Evolutionary conservation across 2,797 vertebrate species (phyloP), one percentile per base, ranked within the genome.

Genomic region (Microctenopoma stevenorrisi): DNA sequence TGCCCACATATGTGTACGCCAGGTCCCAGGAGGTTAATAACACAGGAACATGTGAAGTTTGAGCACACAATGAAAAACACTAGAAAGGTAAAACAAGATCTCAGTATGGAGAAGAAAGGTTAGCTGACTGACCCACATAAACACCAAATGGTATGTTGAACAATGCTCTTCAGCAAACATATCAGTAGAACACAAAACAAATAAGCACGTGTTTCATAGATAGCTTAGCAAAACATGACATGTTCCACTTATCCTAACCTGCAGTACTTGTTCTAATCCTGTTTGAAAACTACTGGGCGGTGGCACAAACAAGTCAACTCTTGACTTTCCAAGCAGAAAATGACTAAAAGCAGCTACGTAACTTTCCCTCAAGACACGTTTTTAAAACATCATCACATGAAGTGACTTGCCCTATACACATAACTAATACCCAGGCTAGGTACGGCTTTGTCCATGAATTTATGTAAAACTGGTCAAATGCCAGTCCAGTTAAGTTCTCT

Each of bases 151-250:
- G 5, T 6, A 26, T 67, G 52, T 67, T 50, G 18, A 58, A 72
- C 40, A 73, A 62, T 43, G 55, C n/a, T 35, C 59, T 58, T 26
- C 63, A 44, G 76, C 40, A 66, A 76, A 83, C 79, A 28, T 12
- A 22, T 14, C 22, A 49, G 56, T 67, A 47, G 83, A 74, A 87
- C 85, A n/a, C 56, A 86, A 84, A 89, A 22, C 22, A 22, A 77
- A 68, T 13, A 15, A 64, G 43, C 83, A 85, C 74, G 26, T 80
- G 84, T 35, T 25, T 16, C 22, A 11, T 1, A 4, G 9, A 62
- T 18, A 13, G 0, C 16, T 53, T 14, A 13, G 65, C 71, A 70
- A 50, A 81, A 56, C 64, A 25, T 0, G 37, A 22, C 81, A 59
- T 25, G 71, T 56, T 40, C 25, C 15, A 11, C 61, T 64, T 35